Base-by-base conservation (phyloP, 2,797 vertebrate genomes). In the Microtus californicus region DNA sequence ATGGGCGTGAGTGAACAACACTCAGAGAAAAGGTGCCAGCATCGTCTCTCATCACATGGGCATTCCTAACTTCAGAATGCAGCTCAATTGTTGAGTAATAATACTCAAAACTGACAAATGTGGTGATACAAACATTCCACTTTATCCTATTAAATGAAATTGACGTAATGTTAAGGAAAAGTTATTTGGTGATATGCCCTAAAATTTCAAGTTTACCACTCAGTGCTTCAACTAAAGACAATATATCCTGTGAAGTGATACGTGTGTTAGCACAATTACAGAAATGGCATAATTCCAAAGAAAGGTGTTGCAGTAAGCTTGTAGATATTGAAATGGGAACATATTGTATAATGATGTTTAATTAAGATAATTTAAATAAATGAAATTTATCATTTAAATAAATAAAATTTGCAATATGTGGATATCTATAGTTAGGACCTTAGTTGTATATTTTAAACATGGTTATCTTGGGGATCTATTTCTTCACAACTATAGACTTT, bases 1-100 rank as follows among this genome's bases (percentile, higher is more conserved):
- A 80, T 3, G 29, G 0, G 5, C 27, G 15, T 51, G n/a, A 76
- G 27, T 54, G 76, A 81, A 31, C 61, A 54, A 76, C 48, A 10
- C 5, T 96, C n/a, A 82, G n/a, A 61, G 73, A 51, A 80, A 88
- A 90, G 83, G n/a, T 71, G 89, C 23, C 37, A 89, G 56, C 34
- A 8, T 37, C 10, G 10, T 48, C 51, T 71, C 76, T 15, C 79
- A 63, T 85, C 73, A 67, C 34, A 65, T 25, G 73, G 13, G 61
- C 74, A 93, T 82, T 90, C 85, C 6, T 5, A 78, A 88, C 54
- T 48, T 37, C 43, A 78, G 83, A 83, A 92, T 92, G 8, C 40
- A 96, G 69, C 93, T n/a, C 3, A 76, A 77, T 85, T 94, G 71
- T 73, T 85, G 54, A 87, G 80, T 63, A 54, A 73, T 82, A 93